These are phyloP conservation scores for Antheraea mylitta DNA, from an alignment of 1,140 invertebrate genomes.

Conservation along the genomic window DNA sequence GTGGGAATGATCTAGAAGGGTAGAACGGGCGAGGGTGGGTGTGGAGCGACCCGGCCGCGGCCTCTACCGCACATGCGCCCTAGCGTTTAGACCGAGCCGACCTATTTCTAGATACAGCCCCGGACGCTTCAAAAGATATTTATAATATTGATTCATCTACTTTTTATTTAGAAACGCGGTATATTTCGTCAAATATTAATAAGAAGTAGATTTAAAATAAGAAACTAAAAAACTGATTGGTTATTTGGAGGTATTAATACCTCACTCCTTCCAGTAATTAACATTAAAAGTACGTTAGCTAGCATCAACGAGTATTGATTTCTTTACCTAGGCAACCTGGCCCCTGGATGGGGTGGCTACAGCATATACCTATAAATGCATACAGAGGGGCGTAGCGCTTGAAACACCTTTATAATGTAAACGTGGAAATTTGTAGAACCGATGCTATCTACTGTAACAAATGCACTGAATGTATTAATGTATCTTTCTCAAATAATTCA, in stretches of 20 bases:
- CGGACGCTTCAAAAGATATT: conserved; percentile 15
- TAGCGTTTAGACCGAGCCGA: conserved; percentile 30
- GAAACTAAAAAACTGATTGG: not conserved
- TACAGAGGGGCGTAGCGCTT: too few species aligned
- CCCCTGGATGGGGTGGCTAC: too few species aligned
- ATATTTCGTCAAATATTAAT: not conserved
- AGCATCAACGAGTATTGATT: too few species aligned
- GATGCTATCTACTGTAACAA: too few species aligned
- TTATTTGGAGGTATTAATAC: not conserved
- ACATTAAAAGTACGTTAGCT: not conserved
- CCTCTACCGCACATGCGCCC: conserved; percentile 17
- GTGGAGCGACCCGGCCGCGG: not conserved
- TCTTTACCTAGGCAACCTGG: too few species aligned
- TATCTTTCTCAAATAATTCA: too few species aligned
- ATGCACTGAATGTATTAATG: too few species aligned
- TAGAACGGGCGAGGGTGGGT: conserved; percentile 32
- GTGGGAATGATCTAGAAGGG: conserved; percentile 17
- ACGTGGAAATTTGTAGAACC: too few species aligned
- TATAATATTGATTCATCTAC: conserved; percentile 8
- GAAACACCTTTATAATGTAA: too few species aligned
- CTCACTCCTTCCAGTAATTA: not conserved
- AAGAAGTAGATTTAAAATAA: not conserved
- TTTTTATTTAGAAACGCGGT: conserved; percentile 4
- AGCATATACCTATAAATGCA: too few species aligned
- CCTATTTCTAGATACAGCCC: conserved; percentile 49